Percentiles rank a stretch among this genome's conserved stretches.
phyloP scores from a whole-genome alignment of 2,113 vertebrate genomes.

The Triplophysa dalaica region DNA sequence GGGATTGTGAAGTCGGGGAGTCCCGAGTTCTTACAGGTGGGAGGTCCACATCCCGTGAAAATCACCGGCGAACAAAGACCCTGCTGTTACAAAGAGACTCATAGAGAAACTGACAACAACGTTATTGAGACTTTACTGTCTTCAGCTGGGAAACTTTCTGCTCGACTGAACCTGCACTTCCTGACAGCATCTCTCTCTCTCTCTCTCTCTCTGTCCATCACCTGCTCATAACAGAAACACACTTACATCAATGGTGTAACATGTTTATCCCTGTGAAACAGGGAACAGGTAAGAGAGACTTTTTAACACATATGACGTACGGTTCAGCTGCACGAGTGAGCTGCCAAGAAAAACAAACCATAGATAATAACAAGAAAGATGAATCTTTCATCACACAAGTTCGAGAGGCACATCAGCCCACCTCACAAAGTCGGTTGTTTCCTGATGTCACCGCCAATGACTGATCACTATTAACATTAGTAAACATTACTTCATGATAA shows the following conservation, averaged over 20 bases:
- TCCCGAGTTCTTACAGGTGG: slow-evolving; percentile 4
- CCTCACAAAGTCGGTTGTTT: not conserved
- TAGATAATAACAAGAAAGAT: not conserved
- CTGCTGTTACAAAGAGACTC: not conserved
- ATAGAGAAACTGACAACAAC: not conserved
- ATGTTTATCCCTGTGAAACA: not conserved
- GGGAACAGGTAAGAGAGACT: not conserved
- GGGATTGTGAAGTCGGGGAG: slow-evolving; percentile 8
- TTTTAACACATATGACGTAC: not conserved
- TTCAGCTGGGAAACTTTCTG: not conserved
- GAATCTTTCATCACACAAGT: not conserved
- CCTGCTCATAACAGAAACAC: not conserved
- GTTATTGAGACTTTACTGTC: slow-evolving; percentile 6
- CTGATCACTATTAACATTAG: not conserved
- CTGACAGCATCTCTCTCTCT: slow-evolving; percentile 6
- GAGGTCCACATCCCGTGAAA: not conserved
- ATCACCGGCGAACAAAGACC: slow-evolving; percentile 17
- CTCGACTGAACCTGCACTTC: not conserved
- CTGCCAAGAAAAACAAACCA: slow-evolving; percentile 29
- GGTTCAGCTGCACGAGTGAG: not conserved
- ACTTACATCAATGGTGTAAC: not conserved
- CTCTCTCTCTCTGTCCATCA: not conserved
- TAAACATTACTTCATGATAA: not conserved
- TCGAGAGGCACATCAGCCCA: not conserved
- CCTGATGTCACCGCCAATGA: slow-evolving; percentile 31